phyloP scores from a whole-genome alignment of 2,888 invertebrate genomes.

The Eupeodes luniger region DNA sequence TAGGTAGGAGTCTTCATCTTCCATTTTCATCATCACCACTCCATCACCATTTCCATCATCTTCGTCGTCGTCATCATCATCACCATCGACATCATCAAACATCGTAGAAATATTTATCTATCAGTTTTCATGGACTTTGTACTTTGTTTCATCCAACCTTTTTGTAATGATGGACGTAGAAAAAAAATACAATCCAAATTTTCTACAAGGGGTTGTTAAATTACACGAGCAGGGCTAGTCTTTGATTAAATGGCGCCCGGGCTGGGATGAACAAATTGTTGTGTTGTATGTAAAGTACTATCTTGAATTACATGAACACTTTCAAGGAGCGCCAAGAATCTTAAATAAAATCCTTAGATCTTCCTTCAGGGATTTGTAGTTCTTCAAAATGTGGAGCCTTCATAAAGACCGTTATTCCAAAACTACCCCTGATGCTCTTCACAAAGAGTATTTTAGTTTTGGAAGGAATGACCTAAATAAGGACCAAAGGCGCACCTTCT shows the following conservation, averaged over 20 bases:
- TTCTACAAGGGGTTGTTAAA: constrained; percentile 41
- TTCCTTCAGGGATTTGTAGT: neutral
- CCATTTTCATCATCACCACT: neutral
- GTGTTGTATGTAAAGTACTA: no score
- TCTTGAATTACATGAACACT: no score
- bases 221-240: neutral
- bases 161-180: neutral
- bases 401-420: neutral
- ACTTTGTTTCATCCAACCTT: neutral
- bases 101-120: neutral
- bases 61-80: constrained; percentile 30
- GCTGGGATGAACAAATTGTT: no score
- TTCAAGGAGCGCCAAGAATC: neutral
- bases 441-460: constrained; percentile 46
- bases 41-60: constrained; percentile 23
- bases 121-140: constrained; percentile 19
- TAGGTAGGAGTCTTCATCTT: neutral
- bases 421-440: neutral
- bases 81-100: constrained; percentile 20
- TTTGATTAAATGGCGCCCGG: constrained; percentile 1
- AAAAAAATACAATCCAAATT: constrained; percentile 42
- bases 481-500: constrained; percentile 7
- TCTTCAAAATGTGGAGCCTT: neutral
- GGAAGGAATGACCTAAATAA: constrained; percentile 42
- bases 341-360: neutral